Evolutionary conservation across 92 coral and sea anemone species (phyloP), one percentile per base, ranked within the genome.

Genomic region (Palythoa grandis): DNA sequence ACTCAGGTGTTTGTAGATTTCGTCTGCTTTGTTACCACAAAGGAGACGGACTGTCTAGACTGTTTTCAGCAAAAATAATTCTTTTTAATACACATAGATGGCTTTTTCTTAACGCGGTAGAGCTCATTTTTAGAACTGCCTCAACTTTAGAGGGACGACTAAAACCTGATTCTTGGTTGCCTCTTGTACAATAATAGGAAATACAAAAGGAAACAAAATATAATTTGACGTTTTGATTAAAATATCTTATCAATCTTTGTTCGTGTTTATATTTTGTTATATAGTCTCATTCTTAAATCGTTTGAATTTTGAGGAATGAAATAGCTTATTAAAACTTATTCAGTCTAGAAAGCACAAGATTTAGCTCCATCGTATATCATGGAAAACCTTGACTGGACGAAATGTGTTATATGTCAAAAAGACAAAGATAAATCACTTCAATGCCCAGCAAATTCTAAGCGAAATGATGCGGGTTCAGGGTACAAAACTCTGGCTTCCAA

Each of bases 361-460:
- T 20, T 60, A 60, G 66, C 22, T 60, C 66, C 66, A 60, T 60
- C 66, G 66, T n/a, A 60, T 16, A 60, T 60, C 66, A 60, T 60
- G 66, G 66, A 60, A 60, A 60, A 60, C 0, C 1, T 60, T 67
- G 91, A 90, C 91, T 90, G 90, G 93, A 61, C 87, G 74, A 87
- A 38, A 50, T 90, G 90, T 87, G 82, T 79, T 60, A 52, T 91
- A 67, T 91, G 94, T 63, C 80, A 83, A 67, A 83, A 88, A 53
- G 76, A 65, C 76, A 88, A 60, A 47, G 71, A 68, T 24, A 86
- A 87, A 47, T 58, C 68, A 67, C 76, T 85, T 22, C 83, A 73
- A 54, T 89, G 90, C 52, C 92, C 92, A 4, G 87, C 92, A 1
- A 66, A 78, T 8, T 89, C 82, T n/a, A 90, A 35, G 63, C 58